phyloP scores from a whole-genome alignment of 1,140 invertebrate genomes.

The Dendroctonus ponderosae region DNA sequence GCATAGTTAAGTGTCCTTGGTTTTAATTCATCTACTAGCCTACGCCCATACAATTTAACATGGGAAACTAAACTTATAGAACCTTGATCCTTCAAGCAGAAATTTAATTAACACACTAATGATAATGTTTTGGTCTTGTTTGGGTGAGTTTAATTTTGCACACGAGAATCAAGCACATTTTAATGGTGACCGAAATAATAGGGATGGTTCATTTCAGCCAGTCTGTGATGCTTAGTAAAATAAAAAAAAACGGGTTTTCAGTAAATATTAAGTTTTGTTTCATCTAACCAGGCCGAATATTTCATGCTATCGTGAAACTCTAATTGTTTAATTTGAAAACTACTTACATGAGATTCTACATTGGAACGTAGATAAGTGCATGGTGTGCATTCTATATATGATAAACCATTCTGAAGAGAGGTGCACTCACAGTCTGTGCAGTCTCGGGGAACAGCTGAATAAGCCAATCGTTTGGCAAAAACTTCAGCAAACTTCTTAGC shows the following conservation, averaged over 20 bases:
- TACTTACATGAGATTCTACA: constrained; percentile 53
- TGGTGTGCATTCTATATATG: constrained; percentile 63
- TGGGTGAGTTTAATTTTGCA: constrained; percentile 2
- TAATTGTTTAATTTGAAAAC: not conserved
- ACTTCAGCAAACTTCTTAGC: constrained; percentile 68
- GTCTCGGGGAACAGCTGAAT: constrained; percentile 58
- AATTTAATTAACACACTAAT: constrained; percentile 20
- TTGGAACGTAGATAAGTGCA: constrained; percentile 57
- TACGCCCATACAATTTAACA: constrained; percentile 14
- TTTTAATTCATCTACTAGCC: constrained; percentile 5
- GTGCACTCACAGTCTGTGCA: constrained; percentile 77
- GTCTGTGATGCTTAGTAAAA: too few species aligned
- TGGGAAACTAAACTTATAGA: constrained; percentile 11
- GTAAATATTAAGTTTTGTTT: too few species aligned
- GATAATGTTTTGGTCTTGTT: constrained; percentile 14
- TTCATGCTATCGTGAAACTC: too few species aligned
- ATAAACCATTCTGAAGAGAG: constrained; percentile 62
- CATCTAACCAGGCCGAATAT: too few species aligned
- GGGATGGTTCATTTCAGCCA: too few species aligned
- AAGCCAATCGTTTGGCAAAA: constrained; percentile 66
- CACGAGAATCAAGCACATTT: not conserved
- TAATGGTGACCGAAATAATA: too few species aligned
- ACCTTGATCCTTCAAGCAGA: constrained; percentile 15
- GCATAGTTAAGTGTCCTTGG: constrained; percentile 9
- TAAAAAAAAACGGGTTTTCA: too few species aligned